Evolutionary conservation across 2,888 invertebrate species (phyloP), one percentile per base, ranked within the genome.

Genomic region (Esperia sulphurella): DNA sequence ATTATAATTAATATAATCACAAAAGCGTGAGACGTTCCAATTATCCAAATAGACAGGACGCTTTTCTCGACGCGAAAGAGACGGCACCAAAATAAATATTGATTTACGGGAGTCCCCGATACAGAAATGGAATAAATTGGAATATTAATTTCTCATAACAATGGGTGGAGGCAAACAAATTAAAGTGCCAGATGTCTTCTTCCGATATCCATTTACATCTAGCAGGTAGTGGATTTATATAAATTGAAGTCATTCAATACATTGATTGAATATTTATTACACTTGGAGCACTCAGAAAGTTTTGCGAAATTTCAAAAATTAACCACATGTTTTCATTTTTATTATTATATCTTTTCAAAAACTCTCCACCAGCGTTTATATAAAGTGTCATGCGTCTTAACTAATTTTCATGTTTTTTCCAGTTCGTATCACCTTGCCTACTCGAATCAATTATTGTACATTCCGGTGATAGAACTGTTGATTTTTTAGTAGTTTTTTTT

Each of bases 101-200:
- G 86, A 87, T 88, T 81, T 77, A 77, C 77, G n/a, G 35, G 21
- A 76, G 69, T 75, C 78, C 79, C 75, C 79, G 77, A 83, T 86
- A 85, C 81, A 79, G 79, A 83, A 83, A 80, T 82, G 82, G 87
- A 88, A 88, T 88, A 87, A 87, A 87, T 88, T 87, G 82, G 86
- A 88, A 88, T 89, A 89, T 88, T 89, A 89, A 89, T 89, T 87
- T 80, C 74, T 82, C 84, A 83, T 79, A 81, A 87, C 88, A 88
- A 87, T 84, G 80, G 71, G 87, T 84, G 80, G 71, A 69, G 71
- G 77, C 82, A 81, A 84, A 86, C 85, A 87, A 89, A 87, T 88
- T 87, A 85, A 82, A 86, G 81, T 80, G 79, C 82, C 86, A 87
- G 88, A 86, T 88, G 88, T 86, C 85, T 76, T 73, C 70, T 61